Evolutionary conservation across 1,140 invertebrate species (phyloP), one percentile per base, ranked within the genome.

Genomic region (Diorhabda elongata): DNA sequence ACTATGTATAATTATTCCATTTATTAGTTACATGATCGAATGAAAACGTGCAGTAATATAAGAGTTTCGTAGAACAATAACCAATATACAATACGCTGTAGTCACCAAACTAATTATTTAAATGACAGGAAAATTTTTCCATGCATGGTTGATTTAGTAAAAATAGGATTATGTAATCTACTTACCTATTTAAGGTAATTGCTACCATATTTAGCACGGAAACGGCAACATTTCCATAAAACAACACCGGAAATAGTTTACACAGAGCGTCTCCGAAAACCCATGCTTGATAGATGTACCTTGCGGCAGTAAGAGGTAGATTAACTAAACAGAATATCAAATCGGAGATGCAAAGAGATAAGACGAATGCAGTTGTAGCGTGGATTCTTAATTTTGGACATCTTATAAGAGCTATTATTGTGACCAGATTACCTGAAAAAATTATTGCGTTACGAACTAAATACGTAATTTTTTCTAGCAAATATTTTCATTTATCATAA

Each of bases 131-230:
- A 26, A 26, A 26, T 26, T 26, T 26, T 26, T 26, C 26, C 26
- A 26, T 26, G 26, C 26, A 26, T 26, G 26, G 26, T 26, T 26
- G 26, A 26, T 1, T 26, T 1, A 26, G 26, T 26, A 26, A 26
- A 26, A 26, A 26, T 26, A 26, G 26, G n/a, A 52, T 52, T 3
- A 52, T 52, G 47, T n/a, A 52, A 52, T 4, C 6, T 52, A 52
- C n/a, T 52, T 82, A 95, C 92, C 93, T 89, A 82, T 95, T 95
- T 62, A 95, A 84, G 11, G 94, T 94, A 73, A 96, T 95, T 68
- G 91, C 92, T 44, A 94, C 92, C 90, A 96, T 95, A 75, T 92
- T 94, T 58, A 95, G 84, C 42, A 96, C 82, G 1, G 92, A 95
- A 8, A 93, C 90, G 2, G 91, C 93, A 8, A 95, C 92, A 78